Conservation (phyloP, 2,113 vertebrate species). For the Caretta caretta region DNA sequence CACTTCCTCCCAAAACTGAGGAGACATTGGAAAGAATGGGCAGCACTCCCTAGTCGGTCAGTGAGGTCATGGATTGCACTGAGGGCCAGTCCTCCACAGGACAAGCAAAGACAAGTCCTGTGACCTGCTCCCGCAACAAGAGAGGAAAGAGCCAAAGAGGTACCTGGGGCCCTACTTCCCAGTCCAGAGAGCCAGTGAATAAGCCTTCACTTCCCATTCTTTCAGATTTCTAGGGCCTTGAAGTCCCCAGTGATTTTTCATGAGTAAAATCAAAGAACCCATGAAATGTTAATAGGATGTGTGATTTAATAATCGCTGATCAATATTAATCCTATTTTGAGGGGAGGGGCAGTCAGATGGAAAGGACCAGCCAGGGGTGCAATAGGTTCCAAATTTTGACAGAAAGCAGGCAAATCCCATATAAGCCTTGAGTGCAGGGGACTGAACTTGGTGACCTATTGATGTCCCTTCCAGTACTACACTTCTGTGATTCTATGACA, state of each 20-base stretch:
- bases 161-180: background rate
- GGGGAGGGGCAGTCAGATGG: background rate
- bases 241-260: background rate
- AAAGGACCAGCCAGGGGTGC: background rate
- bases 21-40: background rate
- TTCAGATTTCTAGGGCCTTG: background rate
- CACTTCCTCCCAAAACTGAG: background rate
- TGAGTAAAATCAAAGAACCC: background rate
- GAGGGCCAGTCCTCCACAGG: accelerated
- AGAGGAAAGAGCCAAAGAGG: background rate
- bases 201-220: background rate
- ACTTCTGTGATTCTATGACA: background rate
- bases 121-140: background rate
- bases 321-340: background rate
- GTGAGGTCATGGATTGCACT: background rate
- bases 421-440: background rate
- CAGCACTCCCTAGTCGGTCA: background rate
- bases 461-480: background rate
- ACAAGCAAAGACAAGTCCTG: background rate
- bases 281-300: background rate
- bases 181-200: background rate
- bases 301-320: background rate
- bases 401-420: background rate
- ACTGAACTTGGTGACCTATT: background rate
- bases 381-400: background rate